A percentile compares a stretch with the other conserved stretches of the same genome.
Conservation (phyloP, 1,140 invertebrate genomes). For the Teleopsis dalmanni region DNA sequence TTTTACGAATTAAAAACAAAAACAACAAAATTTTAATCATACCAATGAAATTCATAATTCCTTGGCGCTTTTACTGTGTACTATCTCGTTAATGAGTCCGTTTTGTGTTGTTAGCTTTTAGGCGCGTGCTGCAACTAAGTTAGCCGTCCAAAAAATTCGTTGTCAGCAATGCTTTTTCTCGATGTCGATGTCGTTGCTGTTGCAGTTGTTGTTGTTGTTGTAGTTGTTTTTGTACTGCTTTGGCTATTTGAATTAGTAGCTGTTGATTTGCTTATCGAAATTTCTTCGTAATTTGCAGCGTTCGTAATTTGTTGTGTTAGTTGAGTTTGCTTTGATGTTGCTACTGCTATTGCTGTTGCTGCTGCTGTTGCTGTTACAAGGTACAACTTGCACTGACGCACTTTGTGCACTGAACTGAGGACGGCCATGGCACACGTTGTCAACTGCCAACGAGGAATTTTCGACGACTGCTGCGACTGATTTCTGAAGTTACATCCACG, state of each 20-base stretch:
- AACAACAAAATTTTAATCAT: slow-evolving; percentile 24
- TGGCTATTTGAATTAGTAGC: background rate
- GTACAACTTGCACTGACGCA: slow-evolving; percentile 4
- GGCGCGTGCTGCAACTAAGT: slow-evolving; percentile 2
- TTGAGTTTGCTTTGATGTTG: background rate
- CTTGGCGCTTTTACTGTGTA: slow-evolving; percentile 39
- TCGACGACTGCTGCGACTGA: slow-evolving; percentile 11
- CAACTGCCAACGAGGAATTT: slow-evolving; percentile 23
- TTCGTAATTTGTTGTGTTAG: background rate
- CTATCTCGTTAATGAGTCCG: slow-evolving; percentile 38
- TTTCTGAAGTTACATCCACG: slow-evolving; percentile 11
- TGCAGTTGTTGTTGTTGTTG: slow-evolving; percentile 8
- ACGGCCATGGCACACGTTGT: slow-evolving; percentile 29
- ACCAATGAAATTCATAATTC: slow-evolving; percentile 46
- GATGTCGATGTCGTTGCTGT: slow-evolving; percentile 12
- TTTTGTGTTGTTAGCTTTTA: slow-evolving; percentile 12
- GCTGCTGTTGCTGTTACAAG: background rate
- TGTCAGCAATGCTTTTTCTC: slow-evolving; percentile 1
- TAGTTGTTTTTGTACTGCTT: slow-evolving; percentile 9
- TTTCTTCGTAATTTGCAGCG: background rate
- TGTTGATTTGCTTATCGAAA: background rate
- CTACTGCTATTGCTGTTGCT: background rate
- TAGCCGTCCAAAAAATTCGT: slow-evolving; percentile 1
- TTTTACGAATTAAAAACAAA: too few species aligned
- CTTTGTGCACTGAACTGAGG: slow-evolving; percentile 19